Conservation (phyloP, 2,888 invertebrate species). For the Xestia ashworthii region DNA sequence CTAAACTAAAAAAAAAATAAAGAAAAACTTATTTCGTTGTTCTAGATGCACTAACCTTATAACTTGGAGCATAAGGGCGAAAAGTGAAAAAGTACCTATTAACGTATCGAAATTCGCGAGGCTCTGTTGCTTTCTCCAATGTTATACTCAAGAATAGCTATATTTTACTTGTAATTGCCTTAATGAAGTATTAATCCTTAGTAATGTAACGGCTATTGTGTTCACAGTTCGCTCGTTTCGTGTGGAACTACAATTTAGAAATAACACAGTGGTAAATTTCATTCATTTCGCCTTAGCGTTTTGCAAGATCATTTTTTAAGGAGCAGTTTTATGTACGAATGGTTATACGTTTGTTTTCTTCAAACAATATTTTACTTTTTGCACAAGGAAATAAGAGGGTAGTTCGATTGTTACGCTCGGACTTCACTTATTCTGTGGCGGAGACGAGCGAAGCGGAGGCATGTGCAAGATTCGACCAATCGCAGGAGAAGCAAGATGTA, state of each 20-base stretch:
- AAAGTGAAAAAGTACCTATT: no score
- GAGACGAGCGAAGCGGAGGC: no score
- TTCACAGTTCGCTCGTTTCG: slow-evolving; percentile 51
- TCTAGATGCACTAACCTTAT: no score
- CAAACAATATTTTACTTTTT: no score
- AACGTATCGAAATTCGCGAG: neutral
- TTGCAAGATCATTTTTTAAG: slow-evolving; percentile 41
- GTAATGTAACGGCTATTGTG: slow-evolving; percentile 45
- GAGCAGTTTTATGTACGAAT: slow-evolving; percentile 10
- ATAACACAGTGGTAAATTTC: slow-evolving; percentile 39
- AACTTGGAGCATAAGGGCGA: no score
- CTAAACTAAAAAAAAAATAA: neutral
- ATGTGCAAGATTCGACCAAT: no score
- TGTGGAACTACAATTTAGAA: slow-evolving; percentile 48
- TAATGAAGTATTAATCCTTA: slow-evolving; percentile 50
- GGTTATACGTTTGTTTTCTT: neutral
- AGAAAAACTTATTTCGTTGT: neutral
- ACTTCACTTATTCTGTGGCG: no score
- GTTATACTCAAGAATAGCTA: neutral
- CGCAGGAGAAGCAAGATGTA: no score
- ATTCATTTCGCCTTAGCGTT: slow-evolving; percentile 29
- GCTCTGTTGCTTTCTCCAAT: slow-evolving; percentile 12
- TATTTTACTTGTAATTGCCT: slow-evolving; percentile 37
- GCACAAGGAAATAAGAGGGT: neutral
- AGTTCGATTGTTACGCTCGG: neutral